Base-by-base conservation (phyloP, 2,888 invertebrate species). In the Spodoptera picta region DNA sequence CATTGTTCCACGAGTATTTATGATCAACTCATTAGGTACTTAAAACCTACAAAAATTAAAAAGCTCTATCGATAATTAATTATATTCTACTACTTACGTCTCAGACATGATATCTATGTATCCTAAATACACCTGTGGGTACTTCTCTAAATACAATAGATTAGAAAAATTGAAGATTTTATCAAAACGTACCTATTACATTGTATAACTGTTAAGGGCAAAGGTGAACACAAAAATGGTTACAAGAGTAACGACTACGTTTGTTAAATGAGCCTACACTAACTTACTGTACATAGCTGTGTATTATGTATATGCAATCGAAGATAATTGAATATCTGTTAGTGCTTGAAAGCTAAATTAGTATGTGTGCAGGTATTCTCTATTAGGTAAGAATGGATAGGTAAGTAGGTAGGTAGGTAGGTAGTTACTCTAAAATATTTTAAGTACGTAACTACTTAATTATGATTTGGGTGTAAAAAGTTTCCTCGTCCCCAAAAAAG, bases 191-290 rank as follows among this genome's bases (percentile, higher is more conserved):
- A 49, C 49, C 10, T 53, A 63, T 54, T 50, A 41, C 10, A 65
- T 69, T 62, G 51, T 41, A 50, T 52, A 65, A 64, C 54, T 45
- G n/a, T 52, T 44, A 52, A 54, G 50, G 41, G 43, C 71, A 64
- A 74, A 70, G 67, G 47, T 59, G 52, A 70, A 49, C 42, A 23
- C 42, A 51, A 60, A 70, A 70, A 73, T 67, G 60, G 60, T 50
- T 63, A 65, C 56, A 65, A 65, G 67, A 71, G 61, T 46, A 57
- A 27, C 46, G 55, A 60, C 44, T 69, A 58, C 71, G 48, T 52
- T 58, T 60, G 44, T 50, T 61, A 55, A 73, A 73, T 49, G 42
- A 56, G 36, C 48, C 51, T 60, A 52, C 47, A 64, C 55, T 46
- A 69, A 9, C 36, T 42, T 14, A 23, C 48, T 50, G 54, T 41